Evolutionary conservation across 2,888 invertebrate genomes (phyloP).

Genomic region (Eristalinus sepulchralis): DNA sequence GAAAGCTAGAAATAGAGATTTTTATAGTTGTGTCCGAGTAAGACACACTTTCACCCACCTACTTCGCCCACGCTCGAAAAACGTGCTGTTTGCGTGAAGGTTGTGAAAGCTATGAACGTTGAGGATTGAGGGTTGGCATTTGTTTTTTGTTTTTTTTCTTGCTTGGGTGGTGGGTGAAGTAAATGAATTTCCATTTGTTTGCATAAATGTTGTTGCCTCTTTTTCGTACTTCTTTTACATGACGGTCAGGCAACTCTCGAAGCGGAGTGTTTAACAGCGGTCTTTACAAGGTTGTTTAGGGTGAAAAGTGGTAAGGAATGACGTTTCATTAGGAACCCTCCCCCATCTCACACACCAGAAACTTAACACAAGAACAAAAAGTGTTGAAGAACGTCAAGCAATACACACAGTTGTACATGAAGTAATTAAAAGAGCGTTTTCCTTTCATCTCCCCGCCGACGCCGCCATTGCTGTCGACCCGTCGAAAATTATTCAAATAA

Average conservation of each 20-base stretch:
- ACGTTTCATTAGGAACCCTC: not conserved
- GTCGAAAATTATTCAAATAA: conserved; percentile 10
- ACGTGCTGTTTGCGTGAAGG: not conserved
- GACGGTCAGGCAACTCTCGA: conserved; percentile 18
- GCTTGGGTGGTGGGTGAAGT: not conserved
- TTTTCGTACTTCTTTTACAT: conserved; percentile 6
- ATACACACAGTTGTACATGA: conserved; percentile 26
- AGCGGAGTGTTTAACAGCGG: conserved; percentile 51
- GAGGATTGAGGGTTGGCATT: not conserved
- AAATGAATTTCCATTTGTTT: not conserved
- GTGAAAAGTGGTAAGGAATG: conserved; percentile 40
- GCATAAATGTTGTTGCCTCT: not conserved
- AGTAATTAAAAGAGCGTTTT: conserved; percentile 30
- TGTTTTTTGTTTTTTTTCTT: not conserved
- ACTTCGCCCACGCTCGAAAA: not conserved
- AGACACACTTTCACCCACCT: not conserved
- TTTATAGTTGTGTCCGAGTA: not conserved
- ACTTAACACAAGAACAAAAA: not conserved
- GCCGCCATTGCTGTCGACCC: too few species aligned
- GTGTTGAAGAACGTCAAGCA: conserved; percentile 6
- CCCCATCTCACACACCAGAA: not conserved
- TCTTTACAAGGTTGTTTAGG: conserved; percentile 49
- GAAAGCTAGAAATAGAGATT: not conserved
- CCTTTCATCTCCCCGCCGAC: not conserved
- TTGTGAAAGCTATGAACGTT: not conserved